Conservation (phyloP, 2,113 vertebrate genomes). For the Eubucco bourcierii region DNA sequence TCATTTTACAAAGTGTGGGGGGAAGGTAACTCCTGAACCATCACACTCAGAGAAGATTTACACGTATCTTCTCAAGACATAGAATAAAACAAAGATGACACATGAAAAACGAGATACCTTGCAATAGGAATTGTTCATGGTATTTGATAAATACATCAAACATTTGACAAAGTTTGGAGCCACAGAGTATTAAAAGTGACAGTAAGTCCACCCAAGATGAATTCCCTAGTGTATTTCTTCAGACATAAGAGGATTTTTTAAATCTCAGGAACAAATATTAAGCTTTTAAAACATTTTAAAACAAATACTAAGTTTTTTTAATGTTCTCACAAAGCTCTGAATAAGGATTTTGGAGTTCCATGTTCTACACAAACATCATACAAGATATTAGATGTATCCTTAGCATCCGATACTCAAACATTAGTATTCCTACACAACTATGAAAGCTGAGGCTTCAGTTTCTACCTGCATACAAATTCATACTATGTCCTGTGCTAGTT, state of each 20-base stretch:
- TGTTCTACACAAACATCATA: neutral
- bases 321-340: neutral
- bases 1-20: too few relatives aligned
- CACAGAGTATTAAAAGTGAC: neutral
- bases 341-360: neutral
- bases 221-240: neutral
- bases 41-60: slow-evolving; percentile 6
- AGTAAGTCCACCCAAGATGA: neutral
- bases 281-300: neutral
- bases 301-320: neutral
- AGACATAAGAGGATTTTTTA: neutral
- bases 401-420: neutral
- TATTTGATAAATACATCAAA: neutral
- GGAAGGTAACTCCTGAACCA: too few relatives aligned
- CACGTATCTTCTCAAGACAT: neutral
- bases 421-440: neutral
- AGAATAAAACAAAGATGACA: neutral
- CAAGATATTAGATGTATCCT: neutral
- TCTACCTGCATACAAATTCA: neutral
- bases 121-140: neutral
- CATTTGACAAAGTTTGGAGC: neutral
- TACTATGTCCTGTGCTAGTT: neutral
- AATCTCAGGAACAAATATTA: neutral
- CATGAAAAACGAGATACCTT: neutral
- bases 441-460: neutral